These are phyloP conservation scores for Sanderia malayensis DNA, from an alignment of 30 jellyfish, hydroid and myxozoan genomes.

Conservation along the genomic window DNA sequence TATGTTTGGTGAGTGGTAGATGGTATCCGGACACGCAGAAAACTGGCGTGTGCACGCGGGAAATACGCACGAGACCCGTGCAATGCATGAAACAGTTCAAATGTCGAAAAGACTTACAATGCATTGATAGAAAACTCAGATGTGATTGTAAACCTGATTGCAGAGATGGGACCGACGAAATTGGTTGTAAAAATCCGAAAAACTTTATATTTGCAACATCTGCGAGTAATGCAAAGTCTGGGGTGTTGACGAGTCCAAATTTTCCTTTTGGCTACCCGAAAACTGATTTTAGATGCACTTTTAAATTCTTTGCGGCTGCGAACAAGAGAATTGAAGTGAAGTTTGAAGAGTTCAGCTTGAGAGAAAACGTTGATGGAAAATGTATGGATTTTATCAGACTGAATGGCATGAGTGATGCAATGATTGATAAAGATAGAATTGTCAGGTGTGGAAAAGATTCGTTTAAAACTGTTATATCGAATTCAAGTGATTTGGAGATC, in stretches of 20 bases:
- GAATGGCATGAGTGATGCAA: conserved; percentile 9
- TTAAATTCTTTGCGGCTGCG: conserved; percentile 20
- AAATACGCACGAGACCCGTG: conserved; percentile 35
- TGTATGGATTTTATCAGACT: conserved; percentile 30
- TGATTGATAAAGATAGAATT: conserved; percentile 11
- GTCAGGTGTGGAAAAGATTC: not conserved
- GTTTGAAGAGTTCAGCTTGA: conserved; percentile 46
- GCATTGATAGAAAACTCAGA: conserved; percentile 46
- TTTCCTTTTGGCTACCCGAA: conserved; percentile 48
- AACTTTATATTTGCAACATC: conserved; percentile 13
- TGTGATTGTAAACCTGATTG: conserved; percentile 67
- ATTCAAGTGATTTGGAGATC: not conserved
- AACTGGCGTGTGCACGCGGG: conserved; percentile 60
- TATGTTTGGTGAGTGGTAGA: conserved; percentile 44
- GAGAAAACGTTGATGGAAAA: conserved; percentile 7
- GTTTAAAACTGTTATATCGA: not conserved
- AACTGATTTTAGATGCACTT: conserved; percentile 30
- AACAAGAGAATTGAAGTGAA: conserved; percentile 12
- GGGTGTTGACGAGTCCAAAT: conserved; percentile 59
- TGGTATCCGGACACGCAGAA: conserved; percentile 60
- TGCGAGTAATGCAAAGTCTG: conserved; percentile 16
- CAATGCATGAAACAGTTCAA: conserved; percentile 47
- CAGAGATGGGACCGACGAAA: conserved; percentile 64
- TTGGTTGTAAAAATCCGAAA: conserved; percentile 54
- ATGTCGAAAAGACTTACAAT: conserved; percentile 48